Base-by-base conservation (phyloP, 1,140 invertebrate species). In the Drosophila virilis region DNA sequence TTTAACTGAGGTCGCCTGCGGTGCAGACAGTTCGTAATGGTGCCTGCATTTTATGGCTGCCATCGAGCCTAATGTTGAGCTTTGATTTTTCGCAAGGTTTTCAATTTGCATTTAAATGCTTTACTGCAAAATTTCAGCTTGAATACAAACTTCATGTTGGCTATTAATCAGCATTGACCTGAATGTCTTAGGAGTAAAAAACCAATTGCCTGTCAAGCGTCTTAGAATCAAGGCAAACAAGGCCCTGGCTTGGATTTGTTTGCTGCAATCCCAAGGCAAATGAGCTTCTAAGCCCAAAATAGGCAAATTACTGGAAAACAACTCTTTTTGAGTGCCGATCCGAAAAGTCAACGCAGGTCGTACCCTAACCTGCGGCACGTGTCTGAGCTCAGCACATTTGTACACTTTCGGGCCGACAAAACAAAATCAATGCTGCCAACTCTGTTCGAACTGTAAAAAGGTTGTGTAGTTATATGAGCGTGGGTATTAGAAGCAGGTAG, bases 281-380 rank as follows among this genome's bases (percentile, higher is more conserved):
- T 79, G 68, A 79, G 72, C 42, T 52, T 61, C 79, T 82, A 79
- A 86, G 75, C 72, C 58, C 37, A 51, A 88, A 88, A 88, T 86
- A 77, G 72, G 71, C 78, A 86, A 77, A 82, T 83, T 82, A 79
- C 50, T 74, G 37, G 72, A 50, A 68, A 86, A 78, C 81, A 86
- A 79, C 82, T 82, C 83, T 86, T 76, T 78, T 69, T 57, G 33
- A 69, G 54, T 43, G 61, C 45, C 15, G 32, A 58, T 46, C 66
- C 32, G 33, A 54, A 45, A 43, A 81, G 67, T 72, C 82, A 86
- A 81, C 57, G 48, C 66, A 54, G 52, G 45, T 58, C 62, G 35
- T 42, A 45, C n/a, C 51, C 35, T 59, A 45, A 45, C 45, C 59
- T 57, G 35, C 50, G 75, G 64, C 78, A 88, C 64, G 82, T 82